These are phyloP conservation scores for Chrysogorgia sp. DNA, from an alignment of 92 coral and sea anemone genomes.

Conservation along the genomic window DNA sequence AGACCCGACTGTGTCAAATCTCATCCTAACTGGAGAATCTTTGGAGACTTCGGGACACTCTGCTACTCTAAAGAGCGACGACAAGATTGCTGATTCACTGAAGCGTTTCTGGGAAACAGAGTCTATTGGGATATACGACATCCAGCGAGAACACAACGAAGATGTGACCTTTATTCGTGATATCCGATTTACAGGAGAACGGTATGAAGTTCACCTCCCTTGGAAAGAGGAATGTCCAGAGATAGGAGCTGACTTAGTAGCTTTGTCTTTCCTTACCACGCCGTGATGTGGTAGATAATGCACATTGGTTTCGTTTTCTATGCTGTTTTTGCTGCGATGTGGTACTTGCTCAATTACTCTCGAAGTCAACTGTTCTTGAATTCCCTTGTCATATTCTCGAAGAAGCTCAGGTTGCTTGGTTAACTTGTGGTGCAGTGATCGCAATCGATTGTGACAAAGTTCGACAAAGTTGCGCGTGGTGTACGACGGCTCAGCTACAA, in stretches of 20 bases:
- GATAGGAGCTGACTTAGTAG: conserved; percentile 44
- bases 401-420: too few species aligned
- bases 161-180: conserved; percentile 35
- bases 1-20: not conserved
- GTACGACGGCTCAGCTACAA: conserved; percentile 34
- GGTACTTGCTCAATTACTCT: too few species aligned
- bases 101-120: conserved; percentile 64
- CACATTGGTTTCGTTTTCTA: too few species aligned
- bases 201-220: conserved; percentile 64
- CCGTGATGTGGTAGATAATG: too few species aligned
- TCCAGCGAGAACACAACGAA: not conserved
- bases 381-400: too few species aligned
- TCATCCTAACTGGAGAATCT: conserved; percentile 8
- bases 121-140: conserved; percentile 49
- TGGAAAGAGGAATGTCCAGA: conserved; percentile 39
- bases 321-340: too few species aligned
- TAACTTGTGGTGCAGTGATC: not conserved
- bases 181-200: conserved; percentile 58
- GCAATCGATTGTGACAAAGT: conserved; percentile 23
- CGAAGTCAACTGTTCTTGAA: too few species aligned
- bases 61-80: not conserved
- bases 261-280: too few species aligned
- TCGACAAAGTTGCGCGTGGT: conserved; percentile 40
- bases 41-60: not conserved
- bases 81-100: conserved; percentile 24